A percentile compares a stretch with the other conserved stretches of the same genome.
These are phyloP conservation scores for Melanchra persicariae DNA, from an alignment of 2,888 invertebrate genomes.

Conservation along the genomic window DNA sequence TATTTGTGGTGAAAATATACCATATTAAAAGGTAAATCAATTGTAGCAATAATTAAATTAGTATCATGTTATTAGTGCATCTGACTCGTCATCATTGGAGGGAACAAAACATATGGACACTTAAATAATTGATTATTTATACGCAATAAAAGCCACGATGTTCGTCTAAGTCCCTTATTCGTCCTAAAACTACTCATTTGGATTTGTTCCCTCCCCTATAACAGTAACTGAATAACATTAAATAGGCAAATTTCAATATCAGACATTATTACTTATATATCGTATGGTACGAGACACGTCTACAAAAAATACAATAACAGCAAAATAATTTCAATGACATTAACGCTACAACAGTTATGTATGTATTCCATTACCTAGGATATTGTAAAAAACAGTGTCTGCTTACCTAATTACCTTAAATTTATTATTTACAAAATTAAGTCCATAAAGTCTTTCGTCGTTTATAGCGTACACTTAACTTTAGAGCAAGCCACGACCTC, in stretches of 20 bases:
- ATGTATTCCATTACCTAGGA: constrained; percentile 86
- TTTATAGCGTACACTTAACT: constrained; percentile 84
- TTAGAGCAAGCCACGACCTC: constrained; percentile 80
- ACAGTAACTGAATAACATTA: constrained; percentile 69
- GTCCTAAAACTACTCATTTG: constrained; percentile 76
- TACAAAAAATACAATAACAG: constrained; percentile 83
- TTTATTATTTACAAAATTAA: constrained; percentile 89
- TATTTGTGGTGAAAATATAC: constrained; percentile 75
- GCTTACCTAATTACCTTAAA: constrained; percentile 86
- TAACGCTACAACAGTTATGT: constrained; percentile 89
- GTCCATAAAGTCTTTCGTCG: constrained; percentile 87
- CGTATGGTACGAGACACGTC: constrained; percentile 74
- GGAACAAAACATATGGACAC: constrained; percentile 76
- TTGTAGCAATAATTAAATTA: constrained; percentile 71
- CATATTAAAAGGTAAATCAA: constrained; percentile 73
- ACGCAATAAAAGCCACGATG: constrained; percentile 78
- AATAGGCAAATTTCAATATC: constrained; percentile 69
- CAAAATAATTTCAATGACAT: constrained; percentile 85
- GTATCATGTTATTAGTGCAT: constrained; percentile 71
- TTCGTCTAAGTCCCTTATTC: constrained; percentile 75
- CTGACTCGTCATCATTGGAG: constrained; percentile 75
- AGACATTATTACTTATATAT: constrained; percentile 62
- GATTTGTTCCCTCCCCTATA: constrained; percentile 77
- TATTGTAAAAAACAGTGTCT: constrained; percentile 90
- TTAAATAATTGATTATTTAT: constrained; percentile 75